A percentile compares a stretch with the other conserved stretches of the same genome.
Conservation (phyloP, 2,797 vertebrate species). For the Galago senegalensis region DNA sequence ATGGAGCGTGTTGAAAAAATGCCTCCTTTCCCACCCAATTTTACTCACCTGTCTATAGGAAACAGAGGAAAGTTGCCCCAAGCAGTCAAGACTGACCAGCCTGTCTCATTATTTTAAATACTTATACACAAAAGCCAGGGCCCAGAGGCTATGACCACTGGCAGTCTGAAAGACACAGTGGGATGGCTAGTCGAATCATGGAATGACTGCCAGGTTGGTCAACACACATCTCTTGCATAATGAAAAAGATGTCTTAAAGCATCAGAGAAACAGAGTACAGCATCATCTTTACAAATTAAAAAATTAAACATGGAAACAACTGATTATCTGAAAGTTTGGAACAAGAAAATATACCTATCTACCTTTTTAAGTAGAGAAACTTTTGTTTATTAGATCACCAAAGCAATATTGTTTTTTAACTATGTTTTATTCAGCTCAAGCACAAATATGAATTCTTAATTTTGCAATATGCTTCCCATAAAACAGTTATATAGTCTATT, state of each 20-base stretch:
- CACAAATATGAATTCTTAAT: conserved; percentile 43
- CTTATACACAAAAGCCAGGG: background rate
- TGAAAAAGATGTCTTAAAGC: background rate
- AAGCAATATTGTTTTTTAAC: conserved; percentile 21
- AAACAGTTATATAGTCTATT: background rate
- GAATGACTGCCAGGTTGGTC: background rate
- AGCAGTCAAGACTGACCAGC: background rate
- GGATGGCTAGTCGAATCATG: background rate
- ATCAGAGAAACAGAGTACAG: background rate
- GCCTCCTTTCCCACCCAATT: background rate
- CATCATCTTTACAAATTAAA: background rate
- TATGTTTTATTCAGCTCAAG: background rate
- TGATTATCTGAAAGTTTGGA: background rate
- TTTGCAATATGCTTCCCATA: background rate
- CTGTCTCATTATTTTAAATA: background rate
- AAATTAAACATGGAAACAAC: background rate
- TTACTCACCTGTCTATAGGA: background rate
- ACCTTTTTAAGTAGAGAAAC: background rate
- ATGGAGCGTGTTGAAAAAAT: background rate
- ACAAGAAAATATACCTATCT: background rate
- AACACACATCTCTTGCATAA: background rate
- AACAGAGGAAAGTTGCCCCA: conserved; percentile 23
- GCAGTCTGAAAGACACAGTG: no score
- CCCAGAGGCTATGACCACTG: accelerated
- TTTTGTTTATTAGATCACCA: background rate